Conservation (phyloP, 2,888 invertebrate species). For the Mantis religiosa region DNA sequence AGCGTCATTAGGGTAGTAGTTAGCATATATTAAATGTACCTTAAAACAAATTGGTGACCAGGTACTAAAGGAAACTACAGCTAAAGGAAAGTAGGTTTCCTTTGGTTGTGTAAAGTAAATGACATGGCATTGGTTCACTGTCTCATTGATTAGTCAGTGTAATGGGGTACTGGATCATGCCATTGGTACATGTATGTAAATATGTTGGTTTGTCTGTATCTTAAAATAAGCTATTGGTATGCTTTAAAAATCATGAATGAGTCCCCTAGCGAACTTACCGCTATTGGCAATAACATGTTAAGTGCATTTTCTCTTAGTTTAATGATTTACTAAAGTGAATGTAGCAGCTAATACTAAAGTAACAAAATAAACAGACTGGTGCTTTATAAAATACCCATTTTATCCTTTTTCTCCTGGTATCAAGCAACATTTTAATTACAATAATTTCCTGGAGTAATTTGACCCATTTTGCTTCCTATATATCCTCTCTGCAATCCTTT, state of each 20-base stretch:
- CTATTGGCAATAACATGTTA: background rate
- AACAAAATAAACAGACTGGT: background rate
- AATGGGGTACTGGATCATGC: background rate
- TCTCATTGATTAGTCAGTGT: background rate
- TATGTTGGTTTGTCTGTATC: background rate
- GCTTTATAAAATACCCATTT: background rate
- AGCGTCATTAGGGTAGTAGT: too few species aligned
- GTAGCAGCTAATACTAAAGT: background rate
- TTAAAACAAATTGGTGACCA: too few species aligned
- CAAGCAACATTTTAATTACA: too few species aligned
- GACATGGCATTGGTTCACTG: background rate
- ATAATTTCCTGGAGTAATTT: too few species aligned
- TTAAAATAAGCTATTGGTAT: background rate
- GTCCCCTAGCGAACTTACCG: background rate
- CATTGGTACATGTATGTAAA: background rate
- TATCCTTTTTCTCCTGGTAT: too few species aligned
- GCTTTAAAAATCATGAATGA: background rate
- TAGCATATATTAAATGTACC: too few species aligned
- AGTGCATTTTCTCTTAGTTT: background rate
- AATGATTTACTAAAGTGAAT: background rate
- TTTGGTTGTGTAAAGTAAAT: background rate
- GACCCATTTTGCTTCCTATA: too few species aligned
- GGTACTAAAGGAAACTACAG: too few species aligned
- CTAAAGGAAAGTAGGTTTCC: too few species aligned
- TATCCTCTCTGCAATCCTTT: too few species aligned